Percentiles rank a stretch among this genome's conserved stretches.
phyloP scores from a whole-genome alignment of 1,140 invertebrate species.

The Magallana angulata region DNA sequence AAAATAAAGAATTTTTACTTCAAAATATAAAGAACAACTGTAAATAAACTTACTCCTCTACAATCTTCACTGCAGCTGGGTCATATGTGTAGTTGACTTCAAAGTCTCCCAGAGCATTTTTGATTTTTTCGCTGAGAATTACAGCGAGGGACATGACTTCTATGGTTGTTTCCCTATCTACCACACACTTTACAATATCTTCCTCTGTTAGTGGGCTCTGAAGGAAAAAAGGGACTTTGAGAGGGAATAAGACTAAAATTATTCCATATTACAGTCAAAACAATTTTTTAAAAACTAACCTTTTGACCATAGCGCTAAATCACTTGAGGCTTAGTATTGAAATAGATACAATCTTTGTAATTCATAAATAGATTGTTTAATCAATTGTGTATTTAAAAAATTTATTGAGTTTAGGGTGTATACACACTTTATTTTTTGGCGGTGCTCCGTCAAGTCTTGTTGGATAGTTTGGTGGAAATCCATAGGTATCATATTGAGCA shows the following conservation, averaged over 20 bases:
- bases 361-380: too few species aligned
- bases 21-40: too few species aligned
- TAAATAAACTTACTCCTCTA: constrained; percentile 64
- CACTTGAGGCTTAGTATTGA: not conserved
- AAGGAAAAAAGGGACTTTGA: not conserved
- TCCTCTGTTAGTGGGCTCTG: constrained; percentile 63
- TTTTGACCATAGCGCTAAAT: too few species aligned
- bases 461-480: constrained; percentile 80
- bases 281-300: too few species aligned
- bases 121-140: constrained; percentile 75
- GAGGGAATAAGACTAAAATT: too few species aligned
- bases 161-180: constrained; percentile 74
- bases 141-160: constrained; percentile 78
- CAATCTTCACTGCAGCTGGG: constrained; percentile 63
- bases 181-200: constrained; percentile 73
- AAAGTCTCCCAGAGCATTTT: constrained; percentile 78
- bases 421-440: constrained; percentile 78
- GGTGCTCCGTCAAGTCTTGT: constrained; percentile 74
- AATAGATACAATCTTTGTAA: too few species aligned
- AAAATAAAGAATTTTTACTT: too few species aligned
- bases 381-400: too few species aligned
- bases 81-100: constrained; percentile 71
- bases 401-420: too few species aligned
- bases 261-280: too few species aligned
- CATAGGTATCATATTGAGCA: constrained; percentile 73